Evolutionary conservation across 2,797 vertebrate species (phyloP).

Genomic region (Percopsis omiscomaycus): DNA sequence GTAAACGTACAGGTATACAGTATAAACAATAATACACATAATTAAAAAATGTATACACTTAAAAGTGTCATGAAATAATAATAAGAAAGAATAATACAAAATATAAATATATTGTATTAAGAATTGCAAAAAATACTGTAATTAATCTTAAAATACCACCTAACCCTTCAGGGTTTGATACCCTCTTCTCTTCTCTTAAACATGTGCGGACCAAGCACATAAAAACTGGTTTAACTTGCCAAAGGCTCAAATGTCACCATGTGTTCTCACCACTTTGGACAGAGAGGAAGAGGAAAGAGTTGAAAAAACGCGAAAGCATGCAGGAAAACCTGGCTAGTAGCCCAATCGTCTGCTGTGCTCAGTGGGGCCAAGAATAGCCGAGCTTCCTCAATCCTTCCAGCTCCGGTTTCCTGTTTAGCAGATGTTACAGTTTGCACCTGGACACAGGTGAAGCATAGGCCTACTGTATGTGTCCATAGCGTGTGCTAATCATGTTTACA

Average conservation of each 20-base stretch:
- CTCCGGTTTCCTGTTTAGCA: neutral
- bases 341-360: neutral
- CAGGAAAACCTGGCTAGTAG: neutral
- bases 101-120: too few relatives aligned
- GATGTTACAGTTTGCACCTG: neutral
- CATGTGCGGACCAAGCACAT: neutral
- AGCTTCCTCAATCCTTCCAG: neutral
- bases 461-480: neutral
- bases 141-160: too few relatives aligned
- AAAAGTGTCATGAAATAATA: too few relatives aligned
- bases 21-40: too few relatives aligned
- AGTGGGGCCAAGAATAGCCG: neutral
- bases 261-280: neutral
- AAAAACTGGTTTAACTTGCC: neutral
- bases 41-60: too few relatives aligned
- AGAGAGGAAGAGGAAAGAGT: neutral
- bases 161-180: too few relatives aligned
- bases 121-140: too few relatives aligned
- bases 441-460: neutral
- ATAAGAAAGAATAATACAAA: too few relatives aligned
- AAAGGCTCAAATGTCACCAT: neutral
- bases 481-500: neutral
- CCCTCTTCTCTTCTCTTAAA: neutral
- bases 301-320: constrained; percentile 7
- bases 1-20: too few relatives aligned